Percentiles rank a stretch among this genome's conserved stretches.
These are phyloP conservation scores for Pardosa pseudoannulata DNA, from an alignment of 2,888 invertebrate species.

Conservation along the genomic window DNA sequence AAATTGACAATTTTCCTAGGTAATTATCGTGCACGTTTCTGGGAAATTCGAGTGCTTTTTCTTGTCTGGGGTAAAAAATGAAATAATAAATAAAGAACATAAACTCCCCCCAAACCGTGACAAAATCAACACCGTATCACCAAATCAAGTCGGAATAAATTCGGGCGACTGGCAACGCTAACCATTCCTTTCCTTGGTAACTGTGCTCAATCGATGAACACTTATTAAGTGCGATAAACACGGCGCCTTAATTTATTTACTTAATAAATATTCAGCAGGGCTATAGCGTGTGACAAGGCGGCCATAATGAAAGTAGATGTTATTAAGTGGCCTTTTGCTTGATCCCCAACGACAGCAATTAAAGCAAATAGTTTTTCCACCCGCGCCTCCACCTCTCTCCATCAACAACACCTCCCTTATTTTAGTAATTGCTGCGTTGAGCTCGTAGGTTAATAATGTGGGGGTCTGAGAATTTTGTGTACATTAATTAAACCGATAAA, in stretches of 20 bases:
- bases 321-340: constrained; percentile 45
- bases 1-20: too few species aligned
- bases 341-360: constrained; percentile 60
- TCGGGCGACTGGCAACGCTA: constrained; percentile 6
- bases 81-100: too few species aligned
- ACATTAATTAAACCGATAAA: constrained; percentile 61
- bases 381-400: neutral
- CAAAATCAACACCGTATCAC: neutral
- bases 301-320: constrained; percentile 49
- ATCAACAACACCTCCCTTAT: constrained; percentile 2
- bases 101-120: too few species aligned
- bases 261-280: constrained; percentile 70
- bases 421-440: constrained; percentile 43
- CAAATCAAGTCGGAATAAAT: neutral
- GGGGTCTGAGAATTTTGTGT: constrained; percentile 40
- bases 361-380: constrained; percentile 53
- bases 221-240: constrained; percentile 63
- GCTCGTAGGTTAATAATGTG: constrained; percentile 38
- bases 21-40: too few species aligned
- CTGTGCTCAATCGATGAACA: constrained; percentile 34
- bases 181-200: neutral
- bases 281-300: constrained; percentile 36
- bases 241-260: constrained; percentile 67
- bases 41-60: too few species aligned
- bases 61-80: too few species aligned